These are phyloP conservation scores for Ariopsis seemanni DNA, from an alignment of 2,113 vertebrate genomes.

Conservation along the genomic window DNA sequence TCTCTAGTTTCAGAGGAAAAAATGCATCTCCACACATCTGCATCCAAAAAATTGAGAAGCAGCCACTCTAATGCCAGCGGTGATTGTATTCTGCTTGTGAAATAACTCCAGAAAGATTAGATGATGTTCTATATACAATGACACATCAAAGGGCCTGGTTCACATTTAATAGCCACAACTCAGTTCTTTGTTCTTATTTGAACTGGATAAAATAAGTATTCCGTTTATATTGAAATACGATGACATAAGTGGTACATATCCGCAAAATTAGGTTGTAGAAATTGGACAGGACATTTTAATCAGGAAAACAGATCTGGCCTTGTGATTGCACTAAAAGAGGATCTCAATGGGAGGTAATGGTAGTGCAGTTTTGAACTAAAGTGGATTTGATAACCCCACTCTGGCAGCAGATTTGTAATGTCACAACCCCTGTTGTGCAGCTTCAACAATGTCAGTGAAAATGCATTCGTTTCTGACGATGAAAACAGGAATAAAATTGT, in stretches of 20 bases:
- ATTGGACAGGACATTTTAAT: neutral
- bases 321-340: neutral
- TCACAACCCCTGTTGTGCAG: neutral
- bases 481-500: neutral
- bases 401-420: neutral
- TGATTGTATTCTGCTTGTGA: neutral
- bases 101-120: neutral
- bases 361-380: neutral
- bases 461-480: constrained; percentile 2
- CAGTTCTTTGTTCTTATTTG: neutral
- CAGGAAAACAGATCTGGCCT: neutral
- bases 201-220: neutral
- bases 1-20: neutral
- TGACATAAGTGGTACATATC: neutral
- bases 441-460: neutral
- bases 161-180: neutral
- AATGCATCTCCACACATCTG: neutral
- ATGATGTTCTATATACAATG: neutral
- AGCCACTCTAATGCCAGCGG: neutral
- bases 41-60: neutral
- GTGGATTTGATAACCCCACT: neutral
- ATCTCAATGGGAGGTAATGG: neutral
- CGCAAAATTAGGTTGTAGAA: neutral
- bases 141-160: neutral
- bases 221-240: neutral